Conservation (phyloP, 2,797 vertebrate species). For the Gymnoscopelus braueri region DNA sequence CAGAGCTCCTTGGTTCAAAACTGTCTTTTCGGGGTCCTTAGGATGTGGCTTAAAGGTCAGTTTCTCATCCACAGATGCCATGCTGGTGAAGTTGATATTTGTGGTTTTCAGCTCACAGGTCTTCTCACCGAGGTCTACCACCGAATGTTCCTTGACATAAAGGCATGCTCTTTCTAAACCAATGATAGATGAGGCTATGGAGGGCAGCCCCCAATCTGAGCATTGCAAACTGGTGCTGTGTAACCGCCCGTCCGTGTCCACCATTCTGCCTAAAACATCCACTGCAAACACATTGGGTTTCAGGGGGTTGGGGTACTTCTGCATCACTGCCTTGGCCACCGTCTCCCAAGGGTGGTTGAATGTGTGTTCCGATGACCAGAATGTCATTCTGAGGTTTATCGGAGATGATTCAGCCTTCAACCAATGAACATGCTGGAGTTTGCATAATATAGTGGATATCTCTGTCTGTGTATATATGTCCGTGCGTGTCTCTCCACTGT, state of each 20-base stretch:
- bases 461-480: no score
- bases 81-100: slow-evolving; percentile 96
- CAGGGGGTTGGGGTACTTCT: slow-evolving; percentile 99
- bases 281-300: slow-evolving; percentile 95
- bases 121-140: slow-evolving; percentile 90
- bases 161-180: slow-evolving; percentile 89
- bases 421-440: no score
- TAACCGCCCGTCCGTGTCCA: slow-evolving; percentile 88
- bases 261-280: slow-evolving; percentile 88
- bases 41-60: slow-evolving; percentile 95
- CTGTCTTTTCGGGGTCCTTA: slow-evolving; percentile 89
- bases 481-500: no score
- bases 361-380: slow-evolving; percentile 94
- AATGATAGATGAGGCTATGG: slow-evolving; percentile 87
- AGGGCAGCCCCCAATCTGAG: slow-evolving; percentile 96
- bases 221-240: slow-evolving; percentile 94
- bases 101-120: slow-evolving; percentile 92
- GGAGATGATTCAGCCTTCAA: no score
- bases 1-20: slow-evolving; percentile 97
- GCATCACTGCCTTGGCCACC: slow-evolving; percentile 96
- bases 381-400: slow-evolving; percentile 83
- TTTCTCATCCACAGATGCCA: slow-evolving; percentile 96
- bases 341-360: slow-evolving; percentile 98
- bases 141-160: slow-evolving; percentile 92
- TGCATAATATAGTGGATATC: no score